phyloP scores from a whole-genome alignment of 2,797 vertebrate species.

The Pteropus rufus region DNA sequence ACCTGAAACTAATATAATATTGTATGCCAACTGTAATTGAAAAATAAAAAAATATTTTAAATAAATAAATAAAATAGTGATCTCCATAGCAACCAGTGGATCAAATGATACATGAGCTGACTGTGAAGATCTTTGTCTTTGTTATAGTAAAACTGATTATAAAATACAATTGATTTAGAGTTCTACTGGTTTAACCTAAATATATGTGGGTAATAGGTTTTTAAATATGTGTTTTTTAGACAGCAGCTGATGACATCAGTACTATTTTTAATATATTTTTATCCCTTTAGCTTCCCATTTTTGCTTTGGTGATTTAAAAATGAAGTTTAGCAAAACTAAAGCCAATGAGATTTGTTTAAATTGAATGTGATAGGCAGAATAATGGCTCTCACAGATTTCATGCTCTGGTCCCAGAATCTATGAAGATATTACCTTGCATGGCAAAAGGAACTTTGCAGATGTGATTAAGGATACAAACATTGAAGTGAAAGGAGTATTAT shows the following conservation, averaged over 20 bases:
- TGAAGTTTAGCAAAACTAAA: background rate
- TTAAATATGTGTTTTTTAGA: conserved; percentile 27
- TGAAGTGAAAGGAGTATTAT: background rate
- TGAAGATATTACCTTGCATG: background rate
- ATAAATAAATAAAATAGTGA: background rate
- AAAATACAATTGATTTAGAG: background rate
- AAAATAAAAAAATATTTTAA: too few species aligned
- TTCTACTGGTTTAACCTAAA: conserved; percentile 60
- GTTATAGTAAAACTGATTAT: conserved; percentile 59
- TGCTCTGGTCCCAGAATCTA: background rate
- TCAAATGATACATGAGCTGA: conserved; percentile 61
- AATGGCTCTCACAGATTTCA: background rate
- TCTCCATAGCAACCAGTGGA: conserved; percentile 63
- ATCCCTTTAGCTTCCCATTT: background rate
- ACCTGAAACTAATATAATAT: too few species aligned
- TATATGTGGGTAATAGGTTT: conserved; percentile 43
- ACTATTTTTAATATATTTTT: background rate
- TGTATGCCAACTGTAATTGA: too few species aligned
- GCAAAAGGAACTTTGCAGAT: background rate
- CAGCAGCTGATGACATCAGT: background rate
- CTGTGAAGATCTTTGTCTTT: conserved; percentile 59
- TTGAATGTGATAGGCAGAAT: background rate
- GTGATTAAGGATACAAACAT: background rate
- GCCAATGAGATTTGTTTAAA: background rate
- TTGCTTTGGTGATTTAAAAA: background rate